These are phyloP conservation scores for Sebastes melanostomus DNA, from an alignment of 2,797 vertebrate species.

Conservation along the genomic window DNA sequence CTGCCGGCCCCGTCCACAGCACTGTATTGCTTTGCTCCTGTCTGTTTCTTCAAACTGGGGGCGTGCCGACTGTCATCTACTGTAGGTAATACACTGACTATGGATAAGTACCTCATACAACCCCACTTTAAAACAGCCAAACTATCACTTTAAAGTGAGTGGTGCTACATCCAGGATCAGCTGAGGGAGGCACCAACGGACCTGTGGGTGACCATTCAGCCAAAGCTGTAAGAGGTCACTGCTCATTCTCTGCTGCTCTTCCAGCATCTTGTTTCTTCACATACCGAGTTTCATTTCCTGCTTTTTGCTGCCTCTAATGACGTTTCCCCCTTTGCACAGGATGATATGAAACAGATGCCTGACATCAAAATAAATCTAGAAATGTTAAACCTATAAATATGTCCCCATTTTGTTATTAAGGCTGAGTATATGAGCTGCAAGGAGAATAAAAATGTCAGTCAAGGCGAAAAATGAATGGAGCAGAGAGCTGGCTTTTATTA, in stretches of 20 bases:
- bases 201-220: neutral
- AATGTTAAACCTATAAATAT: constrained; percentile 15
- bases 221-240: neutral
- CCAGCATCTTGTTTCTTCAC: neutral
- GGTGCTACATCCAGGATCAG: neutral
- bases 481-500: constrained; percentile 34
- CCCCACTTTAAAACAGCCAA: too few species aligned
- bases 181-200: neutral
- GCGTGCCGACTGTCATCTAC: too few species aligned
- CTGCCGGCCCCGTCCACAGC: too few species aligned
- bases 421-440: constrained; percentile 1
- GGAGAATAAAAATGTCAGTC: constrained; percentile 52
- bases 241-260: neutral
- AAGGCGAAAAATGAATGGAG: constrained; percentile 11
- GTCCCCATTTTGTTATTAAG: constrained; percentile 10
- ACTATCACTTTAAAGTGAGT: neutral
- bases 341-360: neutral
- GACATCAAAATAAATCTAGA: constrained; percentile 17
- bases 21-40: too few species aligned
- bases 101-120: too few species aligned
- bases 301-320: constrained; percentile 12
- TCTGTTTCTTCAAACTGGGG: too few species aligned
- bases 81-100: too few species aligned
- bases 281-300: neutral
- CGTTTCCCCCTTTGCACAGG: neutral